Evolutionary conservation across 2,797 vertebrate species (phyloP), one percentile per base, ranked within the genome.

Genomic region (Crocidura indochinensis): DNA sequence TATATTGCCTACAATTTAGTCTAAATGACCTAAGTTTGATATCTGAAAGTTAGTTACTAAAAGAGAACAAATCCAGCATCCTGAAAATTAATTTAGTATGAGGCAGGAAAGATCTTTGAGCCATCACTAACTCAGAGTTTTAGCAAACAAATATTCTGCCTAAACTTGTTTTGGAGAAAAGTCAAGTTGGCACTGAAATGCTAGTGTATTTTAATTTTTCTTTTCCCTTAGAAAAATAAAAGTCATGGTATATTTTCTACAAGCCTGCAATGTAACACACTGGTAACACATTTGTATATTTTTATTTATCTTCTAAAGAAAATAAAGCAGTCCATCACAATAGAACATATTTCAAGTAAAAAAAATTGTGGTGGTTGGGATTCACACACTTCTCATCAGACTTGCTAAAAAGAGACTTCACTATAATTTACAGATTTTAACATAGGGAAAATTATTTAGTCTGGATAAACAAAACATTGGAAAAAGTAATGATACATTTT

Each of bases 391-490:
- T 92, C 96, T 90, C 60, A 93, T 79, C 65, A 86, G 80, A 96
- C 87, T 76, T 81, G 73, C 75, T 19, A 38, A 56, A 80, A 65
- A 68, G 14, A 51, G 29, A 79, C 27, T 53, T 4, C 27, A 6
- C 44, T 20, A 12, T 73, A 73, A n/a, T 84, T 80, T 69, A 24
- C n/a, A 69, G 96, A 94, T 87, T 68, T 95, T 93, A 84, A 92
- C 92, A 84, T 86, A 86, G 89, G 93, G 97, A 96, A 96, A 95
- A 95, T 97, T 95, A 97, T 97, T 97, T 96, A 92, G 93, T 95
- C 86, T 67, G 72, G 87, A 95, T 96, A 94, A 96, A 97, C 92
- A 93, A 91, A 53, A 15, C 20, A 56, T 56, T 17, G 53, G 20
- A 15, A 14, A 17, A 56, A 56, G 15, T 17, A 6, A 56, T 56